Base-by-base conservation (phyloP, 2,113 vertebrate genomes). In the Egretta garzetta region DNA sequence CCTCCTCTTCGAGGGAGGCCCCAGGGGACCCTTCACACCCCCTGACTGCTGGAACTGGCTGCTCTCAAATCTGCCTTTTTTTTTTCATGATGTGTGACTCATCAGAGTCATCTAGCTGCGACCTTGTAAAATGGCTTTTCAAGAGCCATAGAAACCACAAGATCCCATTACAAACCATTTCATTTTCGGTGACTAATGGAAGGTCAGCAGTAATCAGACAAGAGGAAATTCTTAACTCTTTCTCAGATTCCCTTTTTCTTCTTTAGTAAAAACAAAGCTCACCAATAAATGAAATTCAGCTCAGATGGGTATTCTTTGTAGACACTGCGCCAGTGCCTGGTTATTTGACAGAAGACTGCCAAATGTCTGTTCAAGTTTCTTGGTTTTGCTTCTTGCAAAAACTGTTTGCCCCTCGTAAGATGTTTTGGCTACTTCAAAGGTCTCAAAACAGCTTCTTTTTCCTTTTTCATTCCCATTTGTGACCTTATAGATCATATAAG, bases 191-290 rank as follows among this genome's bases (percentile, higher is more conserved):
- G 89, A 85, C 87, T 97, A 84, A 85, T 82, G 37, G 71, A 89
- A 90, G 91, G 86, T 84, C 91, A 96, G 67, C 60, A 62, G 53
- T 80, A 94, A 91, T 81, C 68, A 90, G 81, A 86, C 33, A 45
- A 86, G 80, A 88, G 59, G 83, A 92, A 95, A 96, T 90, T 81
- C 92, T 97, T 95, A 94, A 96, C 90, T 97, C 75, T 94, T 94
- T 96, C 85, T 96, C 82, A 49, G 47, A 62, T 88, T 97, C 75
- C 52, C 35, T 64, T 83, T 84, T 90, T 71, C 56, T 56, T 71
- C 63, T 52, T 74, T 15, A 85, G 35, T 81, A 28, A 71, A 94
- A 86, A 7, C 15, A 77, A 96, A 80, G 39, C 53, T 87, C 82
- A 68, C 35, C 52, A 88, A 43, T 67, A 88, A 92, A 94, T 71